phyloP scores from a whole-genome alignment of 1,140 invertebrate species.

The Holcopasites calliopsidis region DNA sequence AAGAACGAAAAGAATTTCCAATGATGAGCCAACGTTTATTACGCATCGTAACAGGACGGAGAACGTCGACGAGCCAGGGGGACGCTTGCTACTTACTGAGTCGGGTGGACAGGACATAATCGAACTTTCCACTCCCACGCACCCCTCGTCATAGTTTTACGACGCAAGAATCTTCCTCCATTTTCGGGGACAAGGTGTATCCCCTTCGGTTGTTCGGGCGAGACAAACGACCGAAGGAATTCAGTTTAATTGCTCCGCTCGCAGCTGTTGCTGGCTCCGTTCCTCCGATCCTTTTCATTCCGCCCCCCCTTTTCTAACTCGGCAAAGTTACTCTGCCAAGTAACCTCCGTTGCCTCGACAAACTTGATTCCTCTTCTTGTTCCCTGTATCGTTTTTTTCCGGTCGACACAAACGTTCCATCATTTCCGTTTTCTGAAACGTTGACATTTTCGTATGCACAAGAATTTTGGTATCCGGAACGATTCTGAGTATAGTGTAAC shows the following conservation, averaged over 20 bases:
- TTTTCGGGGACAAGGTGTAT: slow-evolving; percentile 16
- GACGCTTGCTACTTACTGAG: background rate
- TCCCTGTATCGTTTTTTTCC: background rate
- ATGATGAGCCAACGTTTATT: too few relatives aligned
- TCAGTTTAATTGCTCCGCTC: slow-evolving; percentile 49
- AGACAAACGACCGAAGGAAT: slow-evolving; percentile 54
- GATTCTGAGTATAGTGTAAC: too few relatives aligned
- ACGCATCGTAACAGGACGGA: too few relatives aligned
- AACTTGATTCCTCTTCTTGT: background rate
- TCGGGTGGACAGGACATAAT: background rate
- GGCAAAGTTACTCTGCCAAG: slow-evolving; percentile 30
- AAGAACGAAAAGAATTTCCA: too few relatives aligned
- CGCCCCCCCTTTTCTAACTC: background rate
- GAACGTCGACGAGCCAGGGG: background rate
- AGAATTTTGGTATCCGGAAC: too few relatives aligned
- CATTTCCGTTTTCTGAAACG: too few relatives aligned
- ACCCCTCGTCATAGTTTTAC: slow-evolving; percentile 20
- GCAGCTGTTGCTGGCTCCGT: background rate
- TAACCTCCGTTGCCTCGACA: slow-evolving; percentile 6
- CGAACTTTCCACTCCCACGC: background rate
- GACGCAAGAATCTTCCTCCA: background rate
- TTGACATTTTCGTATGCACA: too few relatives aligned
- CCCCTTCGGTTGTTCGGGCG: slow-evolving; percentile 24
- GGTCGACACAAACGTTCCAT: background rate
- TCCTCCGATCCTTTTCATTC: slow-evolving; percentile 30